Base-by-base conservation (phyloP, 2,888 invertebrate species). In the Brachycybe producta region DNA sequence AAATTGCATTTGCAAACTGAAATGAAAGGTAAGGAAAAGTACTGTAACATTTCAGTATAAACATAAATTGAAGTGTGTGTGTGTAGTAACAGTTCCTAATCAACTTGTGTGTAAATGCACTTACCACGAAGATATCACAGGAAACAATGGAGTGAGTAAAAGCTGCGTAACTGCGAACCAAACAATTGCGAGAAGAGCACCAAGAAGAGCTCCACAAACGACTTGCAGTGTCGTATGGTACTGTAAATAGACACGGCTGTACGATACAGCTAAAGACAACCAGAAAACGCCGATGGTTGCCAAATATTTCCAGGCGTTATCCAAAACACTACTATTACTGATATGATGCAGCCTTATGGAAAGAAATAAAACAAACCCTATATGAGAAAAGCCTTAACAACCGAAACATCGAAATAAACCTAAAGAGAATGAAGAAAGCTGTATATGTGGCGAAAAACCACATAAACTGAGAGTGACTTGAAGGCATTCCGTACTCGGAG, bases 391-490 rank as follows among this genome's bases (percentile, higher is more conserved):
- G 13, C 1, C 8, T 27, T 28, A 40, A 35, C 1, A 2, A 24
- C 15, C 21, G 24, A 17, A 13, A n/a, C 7, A 26, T 43, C 32
- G 32, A 49, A 8, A 52, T 64, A 71, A 72, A 88, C 88, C 88
- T 82, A 62, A 88, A 79, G 63, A 84, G 75, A 61, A 88, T 79
- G 70, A 90, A 90, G 67, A 84, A 80, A 56, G 81, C 74, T 57
- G 84, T 77, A 69, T 90, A 91, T 45, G 79, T 75, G 57, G 85
- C 78, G 69, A 88, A 87, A 69, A 90, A 91, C 84, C 86, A 87
- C 72, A 85, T 80, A 66, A 86, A 84, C 70, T 90, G 90, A 60
- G 88, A 76, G 73, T 91, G 91, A 55, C 84, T 82, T 28, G 88
- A 90, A 49, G 90, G 91, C 90, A 90, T 90, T 30, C 70, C 70